Base-by-base conservation (phyloP, 92 coral and sea anemone species). In the Scolanthus callimorphus region DNA sequence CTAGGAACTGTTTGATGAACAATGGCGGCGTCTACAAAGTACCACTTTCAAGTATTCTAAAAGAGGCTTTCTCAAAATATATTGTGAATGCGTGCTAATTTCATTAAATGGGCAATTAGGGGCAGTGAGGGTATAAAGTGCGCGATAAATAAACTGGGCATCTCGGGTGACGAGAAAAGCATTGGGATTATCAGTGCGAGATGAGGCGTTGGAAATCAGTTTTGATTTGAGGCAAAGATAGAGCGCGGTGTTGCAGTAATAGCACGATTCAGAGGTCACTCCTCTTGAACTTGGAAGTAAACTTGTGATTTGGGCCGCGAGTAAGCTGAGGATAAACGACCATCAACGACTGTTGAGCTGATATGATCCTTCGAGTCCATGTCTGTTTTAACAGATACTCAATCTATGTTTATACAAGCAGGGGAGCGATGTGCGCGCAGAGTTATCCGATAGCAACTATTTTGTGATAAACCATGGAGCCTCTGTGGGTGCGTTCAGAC, bases 81-180 rank as follows among this genome's bases (percentile, higher is more conserved):
- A 34, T 6, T 39, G 46, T 9, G 73, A 60, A 62, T 51, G 52
- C 51, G 84, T 76, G 88, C 63, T 62, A 69, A 82, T 82, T 55
- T 71, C 62, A 76, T 81, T 61, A 61, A 68, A 63, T 47, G 57
- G 64, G 64, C 80, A 70, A 73, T 73, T 63, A 73, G 23, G 61
- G 53, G 34, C 73, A 57, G 24, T 62, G 47, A 57, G 3, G 20
- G 20, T 23, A 19, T 2, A 25, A 21, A 47, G 19, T 29, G 23
- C 8, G 27, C 29, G 31, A 37, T 23, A 34, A 34, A 34, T 6
- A 34, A 34, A 15, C 6, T 6, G 17, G 4, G 52, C 19, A 19
- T 46, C 4, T 46, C 52, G 17, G 23, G 17, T 46, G 12, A 20
- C 52, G 52, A 4, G 23, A 9, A 9, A 46, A 46, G 23, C 4